Base-by-base conservation (phyloP, 2,797 vertebrate genomes). In the Gila robusta region DNA sequence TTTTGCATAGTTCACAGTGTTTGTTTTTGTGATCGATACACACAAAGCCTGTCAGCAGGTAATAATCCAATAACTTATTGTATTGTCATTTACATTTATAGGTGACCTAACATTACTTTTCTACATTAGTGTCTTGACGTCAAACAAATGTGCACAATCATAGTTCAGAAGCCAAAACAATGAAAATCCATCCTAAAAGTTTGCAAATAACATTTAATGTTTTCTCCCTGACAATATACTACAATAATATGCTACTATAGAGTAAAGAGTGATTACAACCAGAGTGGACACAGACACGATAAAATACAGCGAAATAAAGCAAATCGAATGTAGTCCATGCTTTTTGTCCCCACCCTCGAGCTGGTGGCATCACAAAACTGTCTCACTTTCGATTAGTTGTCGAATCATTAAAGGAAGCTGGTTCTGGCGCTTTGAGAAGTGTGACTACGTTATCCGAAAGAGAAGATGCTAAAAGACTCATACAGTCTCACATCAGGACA, bases 1-100 rank as follows among this genome's bases (percentile, higher is more conserved):
- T 28, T 32, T 86, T 86, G 78, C 78, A 86, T 81, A 74, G 78
- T 49, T 81, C 59, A 85, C 76, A 52, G 84, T 81, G 23, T 80
- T 81, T 84, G 21, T 80, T 80, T 78, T 28, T 35, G 11, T 79
- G 37, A 59, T 16, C 70, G 6, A 78, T 35, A 69, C 17, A 56
- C 17, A 78, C 26, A 79, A 74, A 54, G 16, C 14, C 32, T 81
- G 39, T 47, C 12, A n/a, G 21, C 17, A 52, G 21, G 12, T 32
- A 79, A 64, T 70, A 32, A 85, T 37, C 28, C 67, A 72, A 56
- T 72, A 74, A 62, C 16, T 59, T 56, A 19, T 0, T 79, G 28
- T 62, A 71, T n/a, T 69, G 6, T 59, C 76, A 85, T 62, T 44
- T n/a, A 79, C 2, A 0, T 64, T 70, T 54, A 67, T 56, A 19